Conservation (phyloP, 2,797 vertebrate species). For the Mormyrops boulengeri region DNA sequence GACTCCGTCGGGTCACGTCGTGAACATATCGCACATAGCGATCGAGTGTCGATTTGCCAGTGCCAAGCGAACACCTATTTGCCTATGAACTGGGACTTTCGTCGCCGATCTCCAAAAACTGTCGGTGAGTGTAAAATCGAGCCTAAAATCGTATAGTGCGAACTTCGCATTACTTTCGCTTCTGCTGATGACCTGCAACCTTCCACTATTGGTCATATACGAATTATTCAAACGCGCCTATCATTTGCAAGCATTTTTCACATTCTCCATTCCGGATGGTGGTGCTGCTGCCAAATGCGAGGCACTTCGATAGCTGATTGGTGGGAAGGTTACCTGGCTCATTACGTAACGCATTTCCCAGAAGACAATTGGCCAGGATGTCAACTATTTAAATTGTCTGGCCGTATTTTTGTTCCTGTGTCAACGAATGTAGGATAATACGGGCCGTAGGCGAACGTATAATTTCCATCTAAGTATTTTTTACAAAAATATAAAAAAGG, state of each 20-base stretch:
- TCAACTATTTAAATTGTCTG: constrained; percentile 45
- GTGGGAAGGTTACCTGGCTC: constrained; percentile 14
- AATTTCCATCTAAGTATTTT: constrained; percentile 36
- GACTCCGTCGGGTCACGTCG: background rate
- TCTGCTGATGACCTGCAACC: background rate
- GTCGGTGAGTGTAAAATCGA: background rate
- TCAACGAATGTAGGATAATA: constrained; percentile 56
- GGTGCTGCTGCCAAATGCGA: constrained; percentile 7
- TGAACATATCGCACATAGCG: background rate
- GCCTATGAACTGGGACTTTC: background rate
- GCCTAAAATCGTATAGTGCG: background rate
- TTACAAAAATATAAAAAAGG: constrained; percentile 17
- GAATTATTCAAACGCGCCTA: constrained; percentile 69
- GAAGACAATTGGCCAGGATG: constrained; percentile 48
- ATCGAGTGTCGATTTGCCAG: background rate
- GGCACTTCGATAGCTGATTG: constrained; percentile 39
- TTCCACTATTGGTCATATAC: constrained; percentile 28
- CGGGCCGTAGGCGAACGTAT: constrained; percentile 16
- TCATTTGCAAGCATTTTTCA: constrained; percentile 34
- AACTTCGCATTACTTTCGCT: background rate
- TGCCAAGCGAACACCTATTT: background rate
- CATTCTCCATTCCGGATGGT: constrained; percentile 32
- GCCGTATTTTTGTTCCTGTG: constrained; percentile 76
- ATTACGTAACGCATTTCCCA: constrained; percentile 20
- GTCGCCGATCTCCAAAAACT: background rate